A percentile compares a stretch with the other conserved stretches of the same genome.
phyloP scores from a whole-genome alignment of 2,797 vertebrate species.

The Syngnathus acus region DNA sequence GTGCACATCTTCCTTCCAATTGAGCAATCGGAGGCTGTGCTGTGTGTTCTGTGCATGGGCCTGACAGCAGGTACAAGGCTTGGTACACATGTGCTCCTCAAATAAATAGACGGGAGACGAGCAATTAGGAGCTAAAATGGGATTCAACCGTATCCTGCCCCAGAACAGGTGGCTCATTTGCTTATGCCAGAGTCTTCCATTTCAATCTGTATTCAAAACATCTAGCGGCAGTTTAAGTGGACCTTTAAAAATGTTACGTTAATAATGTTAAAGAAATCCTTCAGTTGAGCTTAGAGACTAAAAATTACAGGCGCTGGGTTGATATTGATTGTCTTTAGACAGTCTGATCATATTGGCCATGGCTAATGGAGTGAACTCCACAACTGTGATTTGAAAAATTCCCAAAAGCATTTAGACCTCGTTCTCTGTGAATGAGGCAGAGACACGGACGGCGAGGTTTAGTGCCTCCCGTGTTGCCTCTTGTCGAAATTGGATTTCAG shows the following conservation, averaged over 20 bases:
- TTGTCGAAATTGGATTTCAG: slow-evolving; percentile 43
- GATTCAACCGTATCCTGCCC: slow-evolving; percentile 23
- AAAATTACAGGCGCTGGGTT: slow-evolving; percentile 27
- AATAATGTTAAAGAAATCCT: too few species aligned
- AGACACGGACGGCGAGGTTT: slow-evolving; percentile 32
- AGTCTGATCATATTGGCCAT: neutral
- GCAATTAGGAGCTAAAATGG: slow-evolving; percentile 39
- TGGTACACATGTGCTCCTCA: slow-evolving; percentile 32
- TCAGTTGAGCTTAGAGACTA: slow-evolving; percentile 21
- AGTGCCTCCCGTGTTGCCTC: slow-evolving; percentile 28
- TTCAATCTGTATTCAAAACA: slow-evolving; percentile 36
- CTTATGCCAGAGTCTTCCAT: slow-evolving; percentile 26
- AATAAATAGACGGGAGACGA: slow-evolving; percentile 34
- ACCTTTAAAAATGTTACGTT: slow-evolving; percentile 9
- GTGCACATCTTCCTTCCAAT: slow-evolving; percentile 27
- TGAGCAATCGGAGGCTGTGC: slow-evolving; percentile 26
- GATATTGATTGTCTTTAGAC: neutral
- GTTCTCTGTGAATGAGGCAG: slow-evolving; percentile 25
- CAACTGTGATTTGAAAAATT: slow-evolving; percentile 14
- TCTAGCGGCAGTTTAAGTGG: slow-evolving; percentile 31
- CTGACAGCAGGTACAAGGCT: slow-evolving; percentile 37
- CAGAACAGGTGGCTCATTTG: slow-evolving; percentile 49
- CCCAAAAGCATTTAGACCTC: slow-evolving; percentile 21
- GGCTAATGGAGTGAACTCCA: slow-evolving; percentile 4
- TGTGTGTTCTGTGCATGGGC: slow-evolving; percentile 37